Evolutionary conservation across 2,113 vertebrate species (phyloP).

Genomic region (Antennarius striatus): DNA sequence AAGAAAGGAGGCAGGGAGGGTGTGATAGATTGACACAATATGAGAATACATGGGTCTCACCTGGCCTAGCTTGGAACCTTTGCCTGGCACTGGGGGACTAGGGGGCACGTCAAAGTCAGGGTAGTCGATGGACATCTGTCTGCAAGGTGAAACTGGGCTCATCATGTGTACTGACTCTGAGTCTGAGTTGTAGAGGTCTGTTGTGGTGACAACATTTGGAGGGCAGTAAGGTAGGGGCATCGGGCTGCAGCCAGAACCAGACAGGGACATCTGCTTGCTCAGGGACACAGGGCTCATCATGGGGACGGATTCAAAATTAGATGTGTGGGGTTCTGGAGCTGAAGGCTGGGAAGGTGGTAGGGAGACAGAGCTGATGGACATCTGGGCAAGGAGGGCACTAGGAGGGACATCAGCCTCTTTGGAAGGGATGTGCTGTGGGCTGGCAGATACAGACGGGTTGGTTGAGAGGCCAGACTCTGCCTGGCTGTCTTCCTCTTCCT

Average conservation of each 20-base stretch:
- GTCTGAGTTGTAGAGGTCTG: slow-evolving; percentile 67
- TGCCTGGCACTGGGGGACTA: slow-evolving; percentile 68
- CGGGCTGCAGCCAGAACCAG: slow-evolving; percentile 48
- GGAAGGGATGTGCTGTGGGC: slow-evolving; percentile 88
- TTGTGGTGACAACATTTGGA: slow-evolving; percentile 38
- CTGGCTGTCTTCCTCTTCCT: slow-evolving; percentile 98
- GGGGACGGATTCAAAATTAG: slow-evolving; percentile 34
- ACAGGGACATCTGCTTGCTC: slow-evolving; percentile 83
- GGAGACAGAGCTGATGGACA: slow-evolving; percentile 83
- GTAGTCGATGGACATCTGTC: slow-evolving; percentile 92
- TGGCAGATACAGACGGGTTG: slow-evolving; percentile 90
- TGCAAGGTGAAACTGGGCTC: slow-evolving; percentile 82
- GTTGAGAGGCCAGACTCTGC: slow-evolving; percentile 93
- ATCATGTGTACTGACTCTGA: slow-evolving; percentile 67
- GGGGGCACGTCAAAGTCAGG: slow-evolving; percentile 79
- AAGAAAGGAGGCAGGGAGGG: slow-evolving; percentile 29
- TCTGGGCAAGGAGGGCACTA: slow-evolving; percentile 89
- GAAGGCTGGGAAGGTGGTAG: slow-evolving; percentile 41
- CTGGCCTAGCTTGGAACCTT: slow-evolving; percentile 75
- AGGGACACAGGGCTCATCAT: slow-evolving; percentile 76
- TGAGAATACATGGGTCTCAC: slow-evolving; percentile 72
- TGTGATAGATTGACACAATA: slow-evolving; percentile 32
- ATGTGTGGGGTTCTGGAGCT: slow-evolving; percentile 24
- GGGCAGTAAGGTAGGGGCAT: slow-evolving; percentile 57
- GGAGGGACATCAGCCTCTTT: slow-evolving; percentile 86